Base-by-base conservation (phyloP, 1,140 invertebrate genomes). In the Lanistes nyassanus region DNA sequence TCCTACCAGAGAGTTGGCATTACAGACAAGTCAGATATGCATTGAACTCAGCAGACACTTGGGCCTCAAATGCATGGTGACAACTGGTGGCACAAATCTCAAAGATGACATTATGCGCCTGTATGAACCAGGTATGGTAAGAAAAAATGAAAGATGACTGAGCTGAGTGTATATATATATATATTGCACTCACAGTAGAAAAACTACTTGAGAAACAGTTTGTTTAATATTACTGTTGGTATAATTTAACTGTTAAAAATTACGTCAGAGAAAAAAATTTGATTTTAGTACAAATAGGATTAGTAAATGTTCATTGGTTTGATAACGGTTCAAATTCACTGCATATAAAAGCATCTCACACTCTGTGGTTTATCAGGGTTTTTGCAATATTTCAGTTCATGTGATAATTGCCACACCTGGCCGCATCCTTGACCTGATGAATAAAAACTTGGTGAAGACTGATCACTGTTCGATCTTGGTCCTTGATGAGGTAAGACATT, bases 31-130 rank as follows among this genome's bases (percentile, higher is more conserved):
- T 92, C 98, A 99, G 91, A 99, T 99, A 85, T 98, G 98, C 90
- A 99, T 99, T 89, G 97, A 99, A 90, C 91, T 99, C 75, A 94
- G 97, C 76, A 99, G 99, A 91, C 97, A 89, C 79, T 78, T 89
- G 42, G 85, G 85, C 53, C 82, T 82, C 68, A 86, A 89, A 75
- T 95, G 99, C 71, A 99, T 99, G 98, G 98, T 99, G 66, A 99
- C 98, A 79, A 99, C 98, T 84, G 97, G 94, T 80, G 98, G 98
- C 82, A 99, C 98, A 79, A 98, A 98, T 91, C 92, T 99, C 76
- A 94, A 97, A 87, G 98, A 99, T 91, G 98, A 99, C 90, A 99
- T 99, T 88, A 97, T 99, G 94, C 94, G 98, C 91, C 96, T 99
- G 88, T 99, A 98, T 92, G 96, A 99, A 90, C 97, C 97, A 93